Percentiles rank a stretch among this genome's conserved stretches.
Conservation (phyloP, 2,888 invertebrate species). For the Amphipyra tragopoginis region DNA sequence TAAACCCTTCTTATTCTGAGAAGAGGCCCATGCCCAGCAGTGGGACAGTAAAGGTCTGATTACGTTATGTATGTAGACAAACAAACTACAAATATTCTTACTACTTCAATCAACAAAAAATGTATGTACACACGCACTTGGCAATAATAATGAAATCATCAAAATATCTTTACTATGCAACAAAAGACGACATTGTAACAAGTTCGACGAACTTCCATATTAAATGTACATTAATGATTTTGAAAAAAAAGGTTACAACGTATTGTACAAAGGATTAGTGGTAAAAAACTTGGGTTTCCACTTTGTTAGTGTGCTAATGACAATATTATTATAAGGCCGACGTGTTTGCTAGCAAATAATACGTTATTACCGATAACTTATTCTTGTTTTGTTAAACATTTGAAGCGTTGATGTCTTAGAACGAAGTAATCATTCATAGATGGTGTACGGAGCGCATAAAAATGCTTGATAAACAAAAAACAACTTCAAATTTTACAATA, state of each 20-base stretch:
- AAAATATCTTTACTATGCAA: slow-evolving; percentile 43
- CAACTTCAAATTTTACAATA: too few relatives aligned
- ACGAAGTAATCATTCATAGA: slow-evolving; percentile 66
- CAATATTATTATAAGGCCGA: slow-evolving; percentile 80
- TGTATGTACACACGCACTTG: slow-evolving; percentile 1
- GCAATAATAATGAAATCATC: slow-evolving; percentile 23
- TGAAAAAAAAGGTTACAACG: slow-evolving; percentile 52
- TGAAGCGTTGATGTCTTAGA: slow-evolving; percentile 64
- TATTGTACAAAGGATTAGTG: slow-evolving; percentile 51
- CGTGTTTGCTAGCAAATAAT: slow-evolving; percentile 74
- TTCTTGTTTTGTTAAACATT: slow-evolving; percentile 70
- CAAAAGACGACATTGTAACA: slow-evolving; percentile 63
- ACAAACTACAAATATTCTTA: slow-evolving; percentile 7
- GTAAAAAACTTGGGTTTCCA: slow-evolving; percentile 61
- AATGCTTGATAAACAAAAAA: neutral
- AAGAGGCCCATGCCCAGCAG: too few relatives aligned
- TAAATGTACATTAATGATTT: slow-evolving; percentile 62
- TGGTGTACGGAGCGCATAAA: slow-evolving; percentile 62
- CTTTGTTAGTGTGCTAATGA: slow-evolving; percentile 72
- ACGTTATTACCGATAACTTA: slow-evolving; percentile 70
- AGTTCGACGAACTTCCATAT: slow-evolving; percentile 65
- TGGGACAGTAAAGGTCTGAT: too few relatives aligned
- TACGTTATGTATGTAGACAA: too few relatives aligned
- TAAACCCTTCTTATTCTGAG: too few relatives aligned
- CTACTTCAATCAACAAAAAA: neutral